Evolutionary conservation across 1,140 invertebrate species (phyloP), one percentile per base, ranked within the genome.

Genomic region (Dermatophagoides farinae): DNA sequence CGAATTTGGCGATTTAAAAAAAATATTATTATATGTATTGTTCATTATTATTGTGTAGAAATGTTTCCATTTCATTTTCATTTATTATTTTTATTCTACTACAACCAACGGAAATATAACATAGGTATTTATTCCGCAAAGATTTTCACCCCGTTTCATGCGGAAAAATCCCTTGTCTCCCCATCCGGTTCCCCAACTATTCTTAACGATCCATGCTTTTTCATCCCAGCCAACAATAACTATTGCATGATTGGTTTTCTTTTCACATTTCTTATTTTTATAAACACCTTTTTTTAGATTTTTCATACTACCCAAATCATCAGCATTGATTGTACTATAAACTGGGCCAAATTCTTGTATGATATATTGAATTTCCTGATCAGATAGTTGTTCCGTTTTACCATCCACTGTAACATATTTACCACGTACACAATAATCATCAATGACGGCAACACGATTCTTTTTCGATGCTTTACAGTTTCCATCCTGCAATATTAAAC

Each of bases 161-260:
- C 40, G 14, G 41, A 59, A 58, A 23, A 61, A 61, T 12, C 59
- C 59, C 5, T 43, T 22, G 9, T 61, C 54, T 5, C 23, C 59
- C 59, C 59, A 61, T 6, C 25, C n/a, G 2, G 11, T 58, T 6
- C 53, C 51, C 59, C 59, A 61, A 43, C 49, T 57, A 60, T 61
- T 61, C 20, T 58, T 47, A 37, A 59, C 23, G n/a, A 59, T 46
- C 57, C 53, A 55, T 39, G 25, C 25, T 25, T 40, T 55, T 23
- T 55, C 25, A 40, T 37, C 38, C 53, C 53, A 55, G 5, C 53
- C 53, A 14, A 44, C 41, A 55, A 39, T 38, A 16, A 40, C 10
- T 5, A 55, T 44, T 12, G 53, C 53, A 44, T 55, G 53, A 23
- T 55, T 55, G 14, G 53, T 55, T 38, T 39, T 18, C 22, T 55